Base-by-base conservation (phyloP, 30 jellyfish, hydroid and myxozoan genomes). In the Hydra vulgaris region DNA sequence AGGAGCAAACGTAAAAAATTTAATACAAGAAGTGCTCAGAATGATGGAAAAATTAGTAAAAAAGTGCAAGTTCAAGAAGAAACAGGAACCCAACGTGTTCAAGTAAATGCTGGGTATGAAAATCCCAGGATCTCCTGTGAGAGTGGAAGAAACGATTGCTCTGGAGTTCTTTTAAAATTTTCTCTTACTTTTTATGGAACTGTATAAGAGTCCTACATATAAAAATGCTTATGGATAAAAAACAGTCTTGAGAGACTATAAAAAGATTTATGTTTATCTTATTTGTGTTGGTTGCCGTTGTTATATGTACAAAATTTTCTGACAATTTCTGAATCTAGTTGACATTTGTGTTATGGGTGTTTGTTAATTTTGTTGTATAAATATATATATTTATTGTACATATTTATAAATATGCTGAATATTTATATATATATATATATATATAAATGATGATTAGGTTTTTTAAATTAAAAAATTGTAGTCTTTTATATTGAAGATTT, bases 1-100 rank as follows among this genome's bases (percentile, higher is more conserved):
- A 78, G 54, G 76, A 78, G 54, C 18, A 78, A 54, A 0, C 27
- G 77, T 12, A 20, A 17, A 12, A 52, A 20, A 19, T 21, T 40
- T 25, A 61, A 25, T 27, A n/a, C 27, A 15, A 40, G 8, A 1
- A 19, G 21, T 15, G 26, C n/a, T n/a, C n/a, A 75, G 20, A 75
- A 23, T 75, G 66, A 75, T 16, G 79, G 21, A 7, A 78, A 78
- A 19, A 24, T 52, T 68, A 68, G 27, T 74, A 92, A 92, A 74
- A 92, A 92, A 74, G 99, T 92, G 18, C 99, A 92, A 79, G 96
- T 92, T 0, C 95, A 95, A 23, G 99, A 94, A 26, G 97, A 94
- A 83, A 94, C 99, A 0, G 99, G 99, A 55, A 84, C 94, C 21
- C 99, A 88, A 77, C 95, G 99, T 27, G 99, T 94, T 0, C 99